Evolutionary conservation across 1,140 invertebrate species (phyloP), one percentile per base, ranked within the genome.

Genomic region (Hormaphis cornu): DNA sequence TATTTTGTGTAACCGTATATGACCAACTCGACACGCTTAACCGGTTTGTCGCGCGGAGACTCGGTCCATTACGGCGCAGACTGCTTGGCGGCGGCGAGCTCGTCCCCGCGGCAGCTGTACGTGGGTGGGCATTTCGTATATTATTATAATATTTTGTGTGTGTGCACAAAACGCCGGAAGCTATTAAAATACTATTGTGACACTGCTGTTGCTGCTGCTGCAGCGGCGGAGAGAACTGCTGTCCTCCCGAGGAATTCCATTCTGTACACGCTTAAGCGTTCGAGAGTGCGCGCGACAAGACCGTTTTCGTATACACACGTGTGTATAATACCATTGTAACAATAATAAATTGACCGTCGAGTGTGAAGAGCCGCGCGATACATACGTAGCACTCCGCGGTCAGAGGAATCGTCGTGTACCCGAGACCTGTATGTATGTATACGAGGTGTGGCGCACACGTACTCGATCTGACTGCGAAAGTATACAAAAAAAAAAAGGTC

Each of bases 121-220:
- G 54, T 58, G 54, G 54, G 54, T 58, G 54, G 54, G 54, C 54
- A n/a, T n/a, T n/a, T n/a, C n/a, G n/a, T n/a, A n/a, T n/a, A n/a
- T n/a, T n/a, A n/a, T n/a, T n/a, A n/a, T n/a, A n/a, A n/a, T n/a
- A n/a, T n/a, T n/a, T 42, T 66, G 44, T 24, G 28, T n/a, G 61
- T 20, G 42, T 18, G 28, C 40, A 66, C 61, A 66, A 66, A 66
- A 66, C 61, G 61, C 61, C 61, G 61, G 61, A 66, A 66, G 61
- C 61, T 66, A 66, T 66, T 66, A 66, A 66, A 66, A 66, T 50
- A 48, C 61, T 66, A 66, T 66, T 66, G 61, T 66, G 44, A 66
- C 61, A 66, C 61, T 26, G 28, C 54, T 9, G 52, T 28, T 10
- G 28, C 26, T 7, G 24, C 30, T 26, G n/a, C n/a, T 26, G 52